Evolutionary conservation across 64 coral and sea anemone genomes (phyloP), one percentile per base, ranked within the genome.

Genomic region (Montipora sp.): DNA sequence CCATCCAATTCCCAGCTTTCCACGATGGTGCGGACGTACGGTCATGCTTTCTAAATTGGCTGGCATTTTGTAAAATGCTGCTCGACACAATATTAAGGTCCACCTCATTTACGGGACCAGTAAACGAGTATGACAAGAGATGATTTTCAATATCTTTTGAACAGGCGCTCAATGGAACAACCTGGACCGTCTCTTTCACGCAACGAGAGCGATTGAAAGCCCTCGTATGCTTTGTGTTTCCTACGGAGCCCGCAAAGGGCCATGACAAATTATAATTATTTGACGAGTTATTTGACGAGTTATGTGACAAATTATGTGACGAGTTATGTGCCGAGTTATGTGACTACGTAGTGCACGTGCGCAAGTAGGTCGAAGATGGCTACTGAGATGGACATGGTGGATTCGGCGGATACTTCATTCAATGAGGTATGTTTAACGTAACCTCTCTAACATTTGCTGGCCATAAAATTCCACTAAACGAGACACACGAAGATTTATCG

Each of bases 401-500:
- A 88, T 75, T 50, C 44, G 87, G 87, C 21, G 48, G 46, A 88
- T 75, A 76, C 44, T 75, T 55, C 70, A 75, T 88, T 88, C 23
- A 88, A 75, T 58, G 87, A 88, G 87, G 87, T 77, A 88, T 88
- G 87, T 76, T 76, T 88, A 53, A 53, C 70, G 5, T 21, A 71
- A 21, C 68, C 14, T 22, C 68, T 71, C 10, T n/a, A 21, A 88
- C 73, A 76, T 76, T 88, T 88, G 71, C 87, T 88, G 71, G 71
- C 48, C 10, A 87, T 87, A 27, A 45, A 87, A 87, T 46, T 87
- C 84, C 69, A 73, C 84, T 87, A 69, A 73, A 87, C 24, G 36
- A 74, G 75, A 87, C 84, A 88, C 48, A 75, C 47, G 87, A 88
- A 88, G 87, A 88, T 59, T 76, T 88, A 76, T 75, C 72, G 68